Evolutionary conservation across 2,797 vertebrate genomes (phyloP).

Genomic region (Sebastes umbrosus): DNA sequence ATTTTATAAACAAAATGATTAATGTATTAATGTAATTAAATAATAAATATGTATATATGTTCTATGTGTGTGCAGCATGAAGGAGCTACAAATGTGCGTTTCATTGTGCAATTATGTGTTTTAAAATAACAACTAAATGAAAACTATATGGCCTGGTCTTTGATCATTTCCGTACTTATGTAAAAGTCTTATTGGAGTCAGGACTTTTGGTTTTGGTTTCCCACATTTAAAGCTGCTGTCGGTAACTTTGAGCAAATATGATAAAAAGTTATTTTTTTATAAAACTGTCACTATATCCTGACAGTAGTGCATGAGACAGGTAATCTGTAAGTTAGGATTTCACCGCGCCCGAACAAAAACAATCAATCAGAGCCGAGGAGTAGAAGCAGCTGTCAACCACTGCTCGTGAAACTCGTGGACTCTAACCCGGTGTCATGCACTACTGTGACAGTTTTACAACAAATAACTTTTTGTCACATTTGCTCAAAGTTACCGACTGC

Average conservation of each 20-base stretch:
- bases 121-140: neutral
- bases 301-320: too few relatives aligned
- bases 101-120: neutral
- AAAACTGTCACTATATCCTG: too few relatives aligned
- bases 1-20: neutral
- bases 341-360: accelerated
- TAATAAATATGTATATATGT: neutral
- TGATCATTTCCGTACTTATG: neutral
- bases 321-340: too few relatives aligned
- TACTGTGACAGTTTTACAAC: too few relatives aligned
- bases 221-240: neutral
- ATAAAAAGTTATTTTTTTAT: too few relatives aligned
- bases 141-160: neutral
- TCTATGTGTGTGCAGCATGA: neutral
- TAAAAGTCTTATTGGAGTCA: neutral
- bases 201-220: neutral
- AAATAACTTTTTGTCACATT: too few relatives aligned
- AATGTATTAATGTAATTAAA: neutral
- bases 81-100: neutral
- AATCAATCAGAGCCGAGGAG: neutral
- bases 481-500: neutral
- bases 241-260: neutral
- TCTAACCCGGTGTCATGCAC: too few relatives aligned
- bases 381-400: neutral
- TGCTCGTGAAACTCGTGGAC: neutral